These are phyloP conservation scores for Schizopygopsis malacanthus DNA, from an alignment of 2,797 vertebrate genomes.

Conservation along the genomic window DNA sequence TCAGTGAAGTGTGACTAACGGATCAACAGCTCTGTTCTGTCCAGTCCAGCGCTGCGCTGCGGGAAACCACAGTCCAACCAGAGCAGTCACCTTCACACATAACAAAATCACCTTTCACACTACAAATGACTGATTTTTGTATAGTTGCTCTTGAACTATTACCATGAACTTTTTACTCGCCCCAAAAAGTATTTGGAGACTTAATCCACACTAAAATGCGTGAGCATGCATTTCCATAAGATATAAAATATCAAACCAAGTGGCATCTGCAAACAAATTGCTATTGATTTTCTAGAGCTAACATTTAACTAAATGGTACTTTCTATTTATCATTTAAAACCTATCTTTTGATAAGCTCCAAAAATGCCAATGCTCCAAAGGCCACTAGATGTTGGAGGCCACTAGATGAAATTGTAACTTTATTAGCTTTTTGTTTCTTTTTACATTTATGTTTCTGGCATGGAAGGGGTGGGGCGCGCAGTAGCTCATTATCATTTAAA, in stretches of 20 bases:
- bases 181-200: neutral
- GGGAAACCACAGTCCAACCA: neutral
- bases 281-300: neutral
- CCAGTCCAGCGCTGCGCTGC: neutral
- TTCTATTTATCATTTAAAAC: neutral
- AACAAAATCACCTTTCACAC: conserved; percentile 27
- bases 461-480: too few relatives aligned
- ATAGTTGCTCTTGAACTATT: neutral
- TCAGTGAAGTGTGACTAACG: conserved; percentile 14
- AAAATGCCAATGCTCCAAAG: too few relatives aligned
- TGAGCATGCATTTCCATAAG: neutral
- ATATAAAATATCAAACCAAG: conserved; percentile 1
- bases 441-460: too few relatives aligned
- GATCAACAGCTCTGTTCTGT: conserved; percentile 42
- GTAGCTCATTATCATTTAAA: too few relatives aligned
- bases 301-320: neutral
- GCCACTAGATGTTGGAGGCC: too few relatives aligned
- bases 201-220: neutral
- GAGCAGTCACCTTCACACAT: conserved; percentile 7
- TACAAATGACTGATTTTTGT: neutral
- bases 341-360: too few relatives aligned
- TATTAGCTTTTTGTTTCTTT: too few relatives aligned
- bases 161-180: neutral
- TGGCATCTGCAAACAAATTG: neutral
- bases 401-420: too few relatives aligned